Evolutionary conservation across 2,888 invertebrate species (phyloP), one percentile per base, ranked within the genome.

Genomic region (Dinocampus coccinellae): DNA sequence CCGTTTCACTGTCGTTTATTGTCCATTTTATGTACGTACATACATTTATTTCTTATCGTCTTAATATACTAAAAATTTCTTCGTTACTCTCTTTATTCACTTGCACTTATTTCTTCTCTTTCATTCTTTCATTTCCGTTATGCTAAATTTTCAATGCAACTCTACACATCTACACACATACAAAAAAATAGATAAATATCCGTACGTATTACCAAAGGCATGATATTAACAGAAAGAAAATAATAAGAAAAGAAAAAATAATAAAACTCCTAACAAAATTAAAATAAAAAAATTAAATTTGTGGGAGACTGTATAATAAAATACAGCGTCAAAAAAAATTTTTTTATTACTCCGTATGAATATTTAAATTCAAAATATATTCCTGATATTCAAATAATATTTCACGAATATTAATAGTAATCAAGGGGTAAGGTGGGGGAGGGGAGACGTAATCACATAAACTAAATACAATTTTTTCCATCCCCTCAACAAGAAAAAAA

Each of bases 1-100:
- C 47, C 42, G 42, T 22, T 53, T 53, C 33, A 64, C 39, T 53
- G 66, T 66, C 57, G 36, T 70, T 64, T 65, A 64, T 70, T 62
- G 55, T 63, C 53, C 57, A 29, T 42, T 64, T 57, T 42, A 64
- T 64, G 34, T 36, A 33, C 11, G 16, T n/a, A 61, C 20, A n/a
- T 55, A 33, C 29, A 42, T 13, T 16, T 47, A 47, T 7, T 20
- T 16, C 47, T 7, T 47, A n/a, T 26, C 11, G 16, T 39, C 26
- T 67, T 61, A 39, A 69, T 42, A 34, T 61, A 29, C 52, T 20
- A 9, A 60, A 29, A 52, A 69, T 69, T 63, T 55, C 63, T 69
- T 55, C 29, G 67, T 58, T 58, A 47, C n/a, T 16, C 16, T 61
- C 24, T 60, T n/a, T 10, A n/a, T n/a, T 16, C 7, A 6, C 16